Conservation (phyloP, 2,113 vertebrate genomes). For the Lasiurus cinereus region DNA sequence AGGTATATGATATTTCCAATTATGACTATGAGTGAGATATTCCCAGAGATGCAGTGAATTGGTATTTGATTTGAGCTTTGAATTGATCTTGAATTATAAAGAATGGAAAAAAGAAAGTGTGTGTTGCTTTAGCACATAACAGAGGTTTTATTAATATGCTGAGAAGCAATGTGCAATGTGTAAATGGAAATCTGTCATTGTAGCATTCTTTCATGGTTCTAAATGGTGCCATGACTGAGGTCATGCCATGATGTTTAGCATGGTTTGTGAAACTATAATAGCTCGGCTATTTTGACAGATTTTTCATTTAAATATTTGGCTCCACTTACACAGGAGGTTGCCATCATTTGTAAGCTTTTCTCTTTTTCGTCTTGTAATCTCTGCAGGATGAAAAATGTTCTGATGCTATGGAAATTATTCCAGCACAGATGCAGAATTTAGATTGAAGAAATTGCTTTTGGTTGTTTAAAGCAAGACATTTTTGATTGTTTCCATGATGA, state of each 20-base stretch:
- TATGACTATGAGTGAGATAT: background rate
- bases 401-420: conserved; percentile 84
- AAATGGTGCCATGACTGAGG: conserved; percentile 62
- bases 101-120: background rate
- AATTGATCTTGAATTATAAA: conserved; percentile 43
- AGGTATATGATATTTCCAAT: background rate
- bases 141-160: conserved; percentile 74
- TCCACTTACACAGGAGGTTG: conserved; percentile 70
- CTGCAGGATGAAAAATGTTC: conserved; percentile 81
- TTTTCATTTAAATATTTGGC: conserved; percentile 82
- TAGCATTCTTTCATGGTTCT: conserved; percentile 62
- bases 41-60: conserved; percentile 11
- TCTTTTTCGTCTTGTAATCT: conserved; percentile 76
- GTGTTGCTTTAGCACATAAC: conserved; percentile 22
- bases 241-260: conserved; percentile 66
- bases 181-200: conserved; percentile 72
- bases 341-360: conserved; percentile 74
- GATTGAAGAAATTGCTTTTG: conserved; percentile 85
- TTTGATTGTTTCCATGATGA: conserved; percentile 89
- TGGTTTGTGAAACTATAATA: conserved; percentile 67
- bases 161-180: conserved; percentile 48
- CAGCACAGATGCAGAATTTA: conserved; percentile 86
- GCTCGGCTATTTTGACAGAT: conserved; percentile 73
- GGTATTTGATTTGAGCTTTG: conserved; percentile 19
- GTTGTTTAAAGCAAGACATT: conserved; percentile 86